phyloP scores from a whole-genome alignment of 2,888 invertebrate genomes.

The Arrhopalites spinosus region DNA sequence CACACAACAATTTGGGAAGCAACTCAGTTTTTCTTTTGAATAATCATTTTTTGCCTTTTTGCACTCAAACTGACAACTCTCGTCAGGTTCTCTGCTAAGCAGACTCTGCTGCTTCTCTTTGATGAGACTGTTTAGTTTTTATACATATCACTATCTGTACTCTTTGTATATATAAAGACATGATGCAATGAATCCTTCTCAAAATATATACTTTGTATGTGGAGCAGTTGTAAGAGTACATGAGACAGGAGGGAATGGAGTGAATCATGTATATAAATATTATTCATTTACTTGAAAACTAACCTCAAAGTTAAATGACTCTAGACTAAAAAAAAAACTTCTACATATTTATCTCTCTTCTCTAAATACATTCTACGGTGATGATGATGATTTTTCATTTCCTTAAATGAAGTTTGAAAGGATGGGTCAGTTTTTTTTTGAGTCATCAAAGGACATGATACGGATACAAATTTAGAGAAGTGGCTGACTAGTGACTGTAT shows the following conservation, averaged over 20 bases:
- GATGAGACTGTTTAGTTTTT: background rate
- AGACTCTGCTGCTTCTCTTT: background rate
- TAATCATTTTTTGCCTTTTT: background rate
- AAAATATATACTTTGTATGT: background rate
- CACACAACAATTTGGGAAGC: constrained; percentile 19
- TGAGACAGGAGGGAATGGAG: background rate
- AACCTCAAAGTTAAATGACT: too few relatives aligned
- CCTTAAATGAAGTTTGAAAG: too few relatives aligned
- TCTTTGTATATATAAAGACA: background rate
- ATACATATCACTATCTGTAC: background rate
- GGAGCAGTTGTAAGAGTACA: background rate
- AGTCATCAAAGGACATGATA: too few relatives aligned
- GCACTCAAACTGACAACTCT: background rate
- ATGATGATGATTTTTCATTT: too few relatives aligned
- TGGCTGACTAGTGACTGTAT: too few relatives aligned
- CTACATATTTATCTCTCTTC: too few relatives aligned
- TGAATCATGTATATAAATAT: background rate
- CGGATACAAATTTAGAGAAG: too few relatives aligned
- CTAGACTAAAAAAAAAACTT: too few relatives aligned
- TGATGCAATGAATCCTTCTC: too few relatives aligned
- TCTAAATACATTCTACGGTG: too few relatives aligned
- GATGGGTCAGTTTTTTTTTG: too few relatives aligned
- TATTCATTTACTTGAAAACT: too few relatives aligned
- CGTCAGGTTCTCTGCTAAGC: background rate
- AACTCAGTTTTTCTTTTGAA: constrained; percentile 6